Conservation (phyloP, 1,140 invertebrate genomes). For the Micrasema minimum region DNA sequence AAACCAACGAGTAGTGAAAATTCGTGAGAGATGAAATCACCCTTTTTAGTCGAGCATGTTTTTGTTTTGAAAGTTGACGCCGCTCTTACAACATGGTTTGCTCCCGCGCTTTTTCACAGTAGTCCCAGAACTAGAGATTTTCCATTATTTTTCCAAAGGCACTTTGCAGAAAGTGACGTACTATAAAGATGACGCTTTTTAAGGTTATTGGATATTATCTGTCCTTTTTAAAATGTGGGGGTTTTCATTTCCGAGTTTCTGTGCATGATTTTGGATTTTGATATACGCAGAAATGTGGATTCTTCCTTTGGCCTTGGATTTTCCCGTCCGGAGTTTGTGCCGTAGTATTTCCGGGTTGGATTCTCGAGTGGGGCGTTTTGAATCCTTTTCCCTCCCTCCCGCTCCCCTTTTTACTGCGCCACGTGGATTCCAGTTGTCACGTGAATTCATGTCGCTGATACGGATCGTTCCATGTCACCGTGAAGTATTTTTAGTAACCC, state of each 20-base stretch:
- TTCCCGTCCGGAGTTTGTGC: conserved; percentile 12
- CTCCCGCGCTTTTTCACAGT: too few species aligned
- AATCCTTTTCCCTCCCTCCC: neutral
- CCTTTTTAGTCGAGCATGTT: too few species aligned
- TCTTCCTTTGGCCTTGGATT: conserved; percentile 1
- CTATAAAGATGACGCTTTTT: too few species aligned
- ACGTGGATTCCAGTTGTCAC: conserved; percentile 12
- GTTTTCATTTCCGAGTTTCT: neutral
- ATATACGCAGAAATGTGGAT: neutral
- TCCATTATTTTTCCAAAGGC: too few species aligned
- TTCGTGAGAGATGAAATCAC: too few species aligned
- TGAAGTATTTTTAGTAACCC: conserved; percentile 24
- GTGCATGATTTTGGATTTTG: neutral
- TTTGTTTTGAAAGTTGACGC: too few species aligned
- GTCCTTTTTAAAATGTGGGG: too few species aligned
- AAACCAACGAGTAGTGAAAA: too few species aligned
- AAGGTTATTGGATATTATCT: neutral
- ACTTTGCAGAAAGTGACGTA: too few species aligned
- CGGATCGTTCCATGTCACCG: neutral
- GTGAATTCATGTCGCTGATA: conserved; percentile 1
- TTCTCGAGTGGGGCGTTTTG: neutral
- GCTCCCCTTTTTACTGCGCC: neutral
- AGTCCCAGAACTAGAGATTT: too few species aligned
- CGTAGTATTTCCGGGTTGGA: conserved; percentile 30
- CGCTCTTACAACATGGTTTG: too few species aligned